Evolutionary conservation across 2,113 vertebrate species (phyloP).

Genomic region (Taxidea taxus): DNA sequence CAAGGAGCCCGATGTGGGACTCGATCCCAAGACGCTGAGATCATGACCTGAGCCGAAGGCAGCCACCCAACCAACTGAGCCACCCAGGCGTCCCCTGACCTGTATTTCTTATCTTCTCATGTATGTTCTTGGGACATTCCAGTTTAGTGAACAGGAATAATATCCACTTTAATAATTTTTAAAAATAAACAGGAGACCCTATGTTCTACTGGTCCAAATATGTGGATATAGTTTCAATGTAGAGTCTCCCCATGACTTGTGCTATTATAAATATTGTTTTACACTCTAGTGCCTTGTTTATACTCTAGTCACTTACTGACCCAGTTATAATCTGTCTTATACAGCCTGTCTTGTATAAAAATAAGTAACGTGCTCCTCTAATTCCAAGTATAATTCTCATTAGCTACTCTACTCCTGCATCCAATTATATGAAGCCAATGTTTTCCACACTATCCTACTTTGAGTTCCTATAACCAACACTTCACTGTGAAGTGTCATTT

Average conservation of each 20-base stretch:
- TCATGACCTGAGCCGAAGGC: too few relatives aligned
- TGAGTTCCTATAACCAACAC: background rate
- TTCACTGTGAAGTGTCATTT: background rate
- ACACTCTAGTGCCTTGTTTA: background rate
- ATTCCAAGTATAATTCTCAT: slow-evolving; percentile 20
- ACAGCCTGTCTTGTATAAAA: background rate
- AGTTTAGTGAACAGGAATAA: background rate
- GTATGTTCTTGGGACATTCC: slow-evolving; percentile 13
- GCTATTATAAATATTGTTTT: background rate
- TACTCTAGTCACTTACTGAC: background rate
- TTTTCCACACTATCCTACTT: background rate
- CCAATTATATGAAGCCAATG: background rate
- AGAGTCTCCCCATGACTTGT: background rate
- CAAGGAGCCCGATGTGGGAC: too few relatives aligned
- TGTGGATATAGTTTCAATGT: background rate
- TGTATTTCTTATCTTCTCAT: background rate
- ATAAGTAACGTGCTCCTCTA: background rate
- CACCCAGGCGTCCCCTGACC: too few relatives aligned
- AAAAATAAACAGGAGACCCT: background rate
- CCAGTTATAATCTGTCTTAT: background rate
- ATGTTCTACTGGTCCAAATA: background rate
- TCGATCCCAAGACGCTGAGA: too few relatives aligned
- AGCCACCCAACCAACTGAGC: too few relatives aligned
- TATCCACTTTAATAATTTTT: background rate
- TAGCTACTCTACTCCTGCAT: background rate